These are phyloP conservation scores for Drosophila novamexicana DNA, from an alignment of 1,140 invertebrate species.

Conservation along the genomic window DNA sequence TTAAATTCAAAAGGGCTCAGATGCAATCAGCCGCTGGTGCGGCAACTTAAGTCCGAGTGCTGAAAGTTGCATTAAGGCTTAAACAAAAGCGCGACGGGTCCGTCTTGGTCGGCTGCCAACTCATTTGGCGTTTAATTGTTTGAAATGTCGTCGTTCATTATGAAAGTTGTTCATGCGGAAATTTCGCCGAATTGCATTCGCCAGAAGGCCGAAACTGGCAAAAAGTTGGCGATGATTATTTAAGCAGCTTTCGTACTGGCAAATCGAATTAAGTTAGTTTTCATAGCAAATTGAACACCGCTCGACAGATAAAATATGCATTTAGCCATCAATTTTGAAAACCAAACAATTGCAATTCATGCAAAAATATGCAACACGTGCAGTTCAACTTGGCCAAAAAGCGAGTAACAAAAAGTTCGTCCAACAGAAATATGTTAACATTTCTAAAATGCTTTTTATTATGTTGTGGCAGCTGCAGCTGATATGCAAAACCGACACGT, in stretches of 20 bases:
- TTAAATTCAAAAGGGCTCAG: neutral
- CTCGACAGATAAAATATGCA: conserved; percentile 29
- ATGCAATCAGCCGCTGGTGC: neutral
- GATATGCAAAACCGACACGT: conserved; percentile 17
- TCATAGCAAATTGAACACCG: conserved; percentile 17
- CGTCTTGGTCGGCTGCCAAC: conserved; percentile 17
- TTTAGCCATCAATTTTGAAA: conserved; percentile 32
- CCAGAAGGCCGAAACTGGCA: neutral
- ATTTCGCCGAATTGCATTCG: conserved; percentile 4
- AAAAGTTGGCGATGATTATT: conserved; percentile 26
- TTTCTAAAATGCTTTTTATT: conserved; percentile 22
- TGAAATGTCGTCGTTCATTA: conserved; percentile 32
- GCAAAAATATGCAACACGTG: conserved; percentile 7
- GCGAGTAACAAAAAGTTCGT: no score
- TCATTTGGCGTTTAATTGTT: conserved; percentile 38
- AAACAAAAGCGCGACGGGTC: conserved; percentile 1
- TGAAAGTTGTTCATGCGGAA: conserved; percentile 21
- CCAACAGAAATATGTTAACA: neutral
- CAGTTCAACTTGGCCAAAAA: neutral
- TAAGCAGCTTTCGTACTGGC: conserved; percentile 30
- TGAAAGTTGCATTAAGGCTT: conserved; percentile 7
- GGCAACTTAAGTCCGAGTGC: neutral
- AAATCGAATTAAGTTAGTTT: conserved; percentile 19
- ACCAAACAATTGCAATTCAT: conserved; percentile 18
- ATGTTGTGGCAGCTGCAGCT: conserved; percentile 20